Percentiles rank a stretch among this genome's conserved stretches.
phyloP scores from a whole-genome alignment of 37 sponge, comb jelly and placozoan genomes.

The Hormiphora californensis region DNA sequence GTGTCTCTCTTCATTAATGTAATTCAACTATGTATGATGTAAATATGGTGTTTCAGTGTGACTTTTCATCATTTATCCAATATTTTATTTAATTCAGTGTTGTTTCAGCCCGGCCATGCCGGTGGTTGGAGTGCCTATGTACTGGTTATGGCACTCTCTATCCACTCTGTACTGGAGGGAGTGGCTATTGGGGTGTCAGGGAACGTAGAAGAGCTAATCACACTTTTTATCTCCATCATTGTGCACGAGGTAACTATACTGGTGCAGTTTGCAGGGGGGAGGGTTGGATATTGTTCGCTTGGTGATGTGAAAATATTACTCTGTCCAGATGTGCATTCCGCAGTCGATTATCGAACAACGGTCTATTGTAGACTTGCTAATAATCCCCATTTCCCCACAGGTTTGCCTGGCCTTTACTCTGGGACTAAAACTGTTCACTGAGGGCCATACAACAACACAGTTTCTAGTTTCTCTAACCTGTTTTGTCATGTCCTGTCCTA shows the following conservation, averaged over 20 bases:
- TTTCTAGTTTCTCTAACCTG: neutral
- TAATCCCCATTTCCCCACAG: neutral
- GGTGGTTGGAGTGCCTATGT: slow-evolving; percentile 51
- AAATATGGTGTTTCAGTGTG: too few species aligned
- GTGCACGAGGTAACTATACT: slow-evolving; percentile 3
- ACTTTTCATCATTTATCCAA: too few species aligned
- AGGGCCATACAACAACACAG: slow-evolving; percentile 34
- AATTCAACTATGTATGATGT: too few species aligned
- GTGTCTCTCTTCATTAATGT: too few species aligned
- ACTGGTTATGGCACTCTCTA: slow-evolving; percentile 33
- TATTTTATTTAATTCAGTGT: too few species aligned
- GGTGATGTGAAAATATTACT: too few species aligned
- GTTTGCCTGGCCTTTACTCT: slow-evolving; percentile 45
- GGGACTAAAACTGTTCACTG: slow-evolving; percentile 35
- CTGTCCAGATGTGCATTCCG: too few species aligned
- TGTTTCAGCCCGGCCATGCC: too few species aligned
- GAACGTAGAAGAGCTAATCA: neutral
- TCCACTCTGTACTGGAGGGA: slow-evolving; percentile 29
- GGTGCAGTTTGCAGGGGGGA: neutral
- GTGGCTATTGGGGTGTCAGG: slow-evolving; percentile 34
- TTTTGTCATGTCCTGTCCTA: slow-evolving; percentile 23
- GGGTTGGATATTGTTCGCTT: neutral
- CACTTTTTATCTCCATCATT: slow-evolving; percentile 32
- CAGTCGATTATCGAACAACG: too few species aligned
- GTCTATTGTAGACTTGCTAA: too few species aligned